Evolutionary conservation across 2,888 invertebrate species (phyloP).

Genomic region (Mamestra brassicae): DNA sequence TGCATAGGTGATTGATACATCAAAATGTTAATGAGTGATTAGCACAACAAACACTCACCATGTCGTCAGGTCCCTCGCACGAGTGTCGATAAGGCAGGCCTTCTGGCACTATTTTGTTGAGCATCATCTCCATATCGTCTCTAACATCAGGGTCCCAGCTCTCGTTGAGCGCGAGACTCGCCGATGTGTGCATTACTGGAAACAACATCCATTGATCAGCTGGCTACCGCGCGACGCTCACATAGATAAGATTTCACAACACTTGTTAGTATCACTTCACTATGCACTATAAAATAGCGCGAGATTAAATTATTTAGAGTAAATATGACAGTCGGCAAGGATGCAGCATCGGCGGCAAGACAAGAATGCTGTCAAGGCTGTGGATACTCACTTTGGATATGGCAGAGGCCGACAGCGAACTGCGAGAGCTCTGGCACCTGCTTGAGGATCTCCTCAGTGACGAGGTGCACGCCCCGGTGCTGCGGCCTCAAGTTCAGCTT

Average conservation of each 20-base stretch:
- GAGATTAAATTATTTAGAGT: constrained; percentile 72
- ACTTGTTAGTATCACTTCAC: constrained; percentile 62
- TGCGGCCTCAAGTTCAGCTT: constrained; percentile 99
- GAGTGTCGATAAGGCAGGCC: constrained; percentile 98
- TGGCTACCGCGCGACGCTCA: constrained; percentile 67
- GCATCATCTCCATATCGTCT: constrained; percentile 99
- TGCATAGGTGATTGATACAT: constrained; percentile 11
- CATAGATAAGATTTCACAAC: constrained; percentile 52
- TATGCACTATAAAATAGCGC: constrained; percentile 68
- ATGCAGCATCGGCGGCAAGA: constrained; percentile 85
- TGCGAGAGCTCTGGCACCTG: constrained; percentile 98
- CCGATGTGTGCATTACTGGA: constrained; percentile 99
- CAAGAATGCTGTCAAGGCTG: constrained; percentile 70
- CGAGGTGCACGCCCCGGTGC: constrained; percentile 98
- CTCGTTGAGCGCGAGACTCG: constrained; percentile 99
- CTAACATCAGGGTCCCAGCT: constrained; percentile 99
- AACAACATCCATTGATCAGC: constrained; percentile 84
- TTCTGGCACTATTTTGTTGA: constrained; percentile 99
- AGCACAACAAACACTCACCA: constrained; percentile 92
- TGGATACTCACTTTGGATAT: constrained; percentile 97
- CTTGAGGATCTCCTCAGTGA: constrained; percentile 98
- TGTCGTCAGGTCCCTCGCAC: constrained; percentile 99
- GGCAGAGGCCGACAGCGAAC: constrained; percentile 98
- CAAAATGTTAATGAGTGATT: constrained; percentile 45
- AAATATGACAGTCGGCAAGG: constrained; percentile 81